Evolutionary conservation across 2,113 vertebrate genomes (phyloP).

Genomic region (Machaerirhynchus nigripectus): DNA sequence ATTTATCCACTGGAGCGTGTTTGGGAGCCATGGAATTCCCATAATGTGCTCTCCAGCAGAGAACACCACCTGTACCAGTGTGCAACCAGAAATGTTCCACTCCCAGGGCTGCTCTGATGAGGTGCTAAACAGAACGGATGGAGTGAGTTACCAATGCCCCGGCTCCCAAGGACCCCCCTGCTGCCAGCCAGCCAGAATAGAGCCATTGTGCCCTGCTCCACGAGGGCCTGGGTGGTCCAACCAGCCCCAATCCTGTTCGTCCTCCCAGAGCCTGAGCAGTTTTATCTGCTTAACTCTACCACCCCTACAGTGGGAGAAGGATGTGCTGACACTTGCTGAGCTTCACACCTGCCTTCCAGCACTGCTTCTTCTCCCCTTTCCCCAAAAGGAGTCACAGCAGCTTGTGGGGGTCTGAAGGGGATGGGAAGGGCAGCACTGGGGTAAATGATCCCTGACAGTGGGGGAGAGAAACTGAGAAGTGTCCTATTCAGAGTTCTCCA

Average conservation of each 20-base stretch:
- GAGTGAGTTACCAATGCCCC: background rate
- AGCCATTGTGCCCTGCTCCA: background rate
- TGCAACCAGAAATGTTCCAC: background rate
- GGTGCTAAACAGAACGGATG: background rate
- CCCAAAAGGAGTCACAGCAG: background rate
- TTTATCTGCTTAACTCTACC: background rate
- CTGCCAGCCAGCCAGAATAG: background rate
- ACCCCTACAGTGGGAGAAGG: background rate
- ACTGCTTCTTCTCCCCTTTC: background rate
- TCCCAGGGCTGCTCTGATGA: background rate
- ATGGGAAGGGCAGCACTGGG: background rate
- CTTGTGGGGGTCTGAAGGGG: background rate
- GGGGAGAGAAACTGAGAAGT: fast-evolving
- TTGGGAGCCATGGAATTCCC: background rate
- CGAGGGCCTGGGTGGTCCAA: background rate
- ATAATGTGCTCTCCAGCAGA: background rate
- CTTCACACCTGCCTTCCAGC: background rate
- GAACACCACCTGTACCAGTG: background rate
- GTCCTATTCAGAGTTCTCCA: background rate
- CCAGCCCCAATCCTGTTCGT: background rate
- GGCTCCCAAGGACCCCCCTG: fast-evolving
- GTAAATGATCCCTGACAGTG: background rate
- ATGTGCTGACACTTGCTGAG: background rate
- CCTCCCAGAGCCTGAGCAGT: background rate
- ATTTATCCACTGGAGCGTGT: background rate